These are phyloP conservation scores for Ichneumon xanthorius DNA, from an alignment of 2,888 invertebrate genomes.

Conservation along the genomic window DNA sequence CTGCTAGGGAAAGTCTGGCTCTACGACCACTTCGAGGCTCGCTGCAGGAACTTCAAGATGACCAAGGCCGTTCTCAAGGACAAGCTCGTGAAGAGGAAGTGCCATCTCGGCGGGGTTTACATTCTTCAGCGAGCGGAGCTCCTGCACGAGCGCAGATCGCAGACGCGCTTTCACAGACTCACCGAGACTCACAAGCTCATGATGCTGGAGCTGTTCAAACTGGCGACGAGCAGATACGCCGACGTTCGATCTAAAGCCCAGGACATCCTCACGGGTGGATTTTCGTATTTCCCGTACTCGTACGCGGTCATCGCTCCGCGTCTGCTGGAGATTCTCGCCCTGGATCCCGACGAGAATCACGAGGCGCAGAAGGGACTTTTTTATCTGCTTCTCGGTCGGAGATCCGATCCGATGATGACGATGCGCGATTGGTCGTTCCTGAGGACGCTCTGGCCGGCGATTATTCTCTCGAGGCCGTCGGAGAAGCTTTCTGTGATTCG, in stretches of 20 bases:
- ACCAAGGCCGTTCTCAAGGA: slow-evolving; percentile 88
- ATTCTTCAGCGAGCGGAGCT: slow-evolving; percentile 75
- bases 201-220: slow-evolving; percentile 87
- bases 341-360: slow-evolving; percentile 88
- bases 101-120: slow-evolving; percentile 84
- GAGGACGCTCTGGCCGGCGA: slow-evolving; percentile 91
- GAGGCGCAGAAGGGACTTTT: slow-evolving; percentile 93
- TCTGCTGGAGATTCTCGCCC: slow-evolving; percentile 87
- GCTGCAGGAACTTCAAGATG: slow-evolving; percentile 89
- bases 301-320: slow-evolving; percentile 89
- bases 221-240: slow-evolving; percentile 89
- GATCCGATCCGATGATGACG: slow-evolving; percentile 88
- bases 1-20: slow-evolving; percentile 86
- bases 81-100: slow-evolving; percentile 87
- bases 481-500: slow-evolving; percentile 93
- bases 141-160: slow-evolving; percentile 81
- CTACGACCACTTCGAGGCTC: slow-evolving; percentile 87
- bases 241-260: slow-evolving; percentile 90
- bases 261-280: slow-evolving; percentile 87
- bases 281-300: slow-evolving; percentile 90
- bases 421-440: slow-evolving; percentile 92
- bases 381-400: slow-evolving; percentile 90
- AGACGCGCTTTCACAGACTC: slow-evolving; percentile 85
- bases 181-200: slow-evolving; percentile 88
- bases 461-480: slow-evolving; percentile 92